Conservation (phyloP, 2,888 invertebrate genomes). For the Eudasyphora cyanicolor region DNA sequence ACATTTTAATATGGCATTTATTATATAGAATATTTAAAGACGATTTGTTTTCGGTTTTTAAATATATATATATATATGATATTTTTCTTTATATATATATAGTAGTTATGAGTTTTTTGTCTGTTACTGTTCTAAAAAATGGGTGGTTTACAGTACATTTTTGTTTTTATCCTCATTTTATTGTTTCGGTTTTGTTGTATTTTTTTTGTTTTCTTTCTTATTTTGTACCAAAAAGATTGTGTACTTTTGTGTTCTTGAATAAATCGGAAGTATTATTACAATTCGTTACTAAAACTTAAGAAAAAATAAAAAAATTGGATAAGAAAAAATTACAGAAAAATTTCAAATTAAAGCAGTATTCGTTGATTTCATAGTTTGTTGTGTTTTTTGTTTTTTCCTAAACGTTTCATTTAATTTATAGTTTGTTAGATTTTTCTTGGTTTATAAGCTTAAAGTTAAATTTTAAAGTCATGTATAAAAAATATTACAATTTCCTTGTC, state of each 20-base stretch:
- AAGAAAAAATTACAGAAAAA: slow-evolving; percentile 31
- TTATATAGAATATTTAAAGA: slow-evolving; percentile 42
- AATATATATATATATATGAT: too few species aligned
- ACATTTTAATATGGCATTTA: slow-evolving; percentile 59
- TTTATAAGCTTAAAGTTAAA: slow-evolving; percentile 37
- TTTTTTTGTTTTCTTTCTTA: not conserved
- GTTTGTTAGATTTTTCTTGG: not conserved
- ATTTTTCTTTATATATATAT: slow-evolving; percentile 7
- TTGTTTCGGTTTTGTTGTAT: slow-evolving; percentile 30
- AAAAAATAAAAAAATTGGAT: slow-evolving; percentile 9
- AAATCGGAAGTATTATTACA: slow-evolving; percentile 16
- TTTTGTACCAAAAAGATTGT: slow-evolving; percentile 64
- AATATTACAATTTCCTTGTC: slow-evolving; percentile 37
- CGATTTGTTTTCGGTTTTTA: too few species aligned
- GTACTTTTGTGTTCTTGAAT: slow-evolving; percentile 39
- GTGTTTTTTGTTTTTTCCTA: slow-evolving; percentile 30
- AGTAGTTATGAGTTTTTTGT: slow-evolving; percentile 27
- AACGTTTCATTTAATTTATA: slow-evolving; percentile 23
- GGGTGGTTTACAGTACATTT: slow-evolving; percentile 62
- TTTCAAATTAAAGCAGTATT: slow-evolving; percentile 57
- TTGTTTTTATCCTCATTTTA: slow-evolving; percentile 37
- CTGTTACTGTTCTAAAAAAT: slow-evolving; percentile 50
- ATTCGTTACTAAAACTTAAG: not conserved
- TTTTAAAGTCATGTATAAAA: slow-evolving; percentile 54
- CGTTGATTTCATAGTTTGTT: slow-evolving; percentile 55